phyloP scores from a whole-genome alignment of 2,797 vertebrate genomes.

The Merluccius polli region DNA sequence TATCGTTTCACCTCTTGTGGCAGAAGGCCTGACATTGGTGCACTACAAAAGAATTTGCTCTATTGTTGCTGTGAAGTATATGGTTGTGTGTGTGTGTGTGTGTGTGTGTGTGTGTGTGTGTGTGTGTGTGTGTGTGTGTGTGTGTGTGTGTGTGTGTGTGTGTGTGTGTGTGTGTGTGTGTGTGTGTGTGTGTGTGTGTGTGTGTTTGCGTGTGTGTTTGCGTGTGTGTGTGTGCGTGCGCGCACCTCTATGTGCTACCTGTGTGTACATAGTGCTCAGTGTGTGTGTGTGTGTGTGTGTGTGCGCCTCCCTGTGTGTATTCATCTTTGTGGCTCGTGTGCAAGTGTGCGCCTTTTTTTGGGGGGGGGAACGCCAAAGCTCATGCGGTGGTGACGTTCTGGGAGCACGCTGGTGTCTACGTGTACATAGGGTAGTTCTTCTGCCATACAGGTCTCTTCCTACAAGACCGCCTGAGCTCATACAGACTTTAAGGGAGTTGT shows the following conservation, averaged over 20 bases:
- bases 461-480: conserved; percentile 11
- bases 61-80: conserved; percentile 61
- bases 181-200: neutral
- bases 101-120: conserved; percentile 17
- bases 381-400: conserved; percentile 23
- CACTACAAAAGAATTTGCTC: conserved; percentile 38
- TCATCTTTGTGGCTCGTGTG: conserved; percentile 24
- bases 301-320: conserved; percentile 4
- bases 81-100: conserved; percentile 43
- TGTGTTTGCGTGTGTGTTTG: neutral
- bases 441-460: neutral
- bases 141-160: conserved; percentile 29
- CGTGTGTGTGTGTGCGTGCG: neutral
- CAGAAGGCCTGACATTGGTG: conserved; percentile 40
- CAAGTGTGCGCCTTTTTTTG: conserved; percentile 30
- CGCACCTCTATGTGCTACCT: neutral
- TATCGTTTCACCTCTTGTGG: conserved; percentile 45
- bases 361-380: conserved; percentile 24
- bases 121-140: conserved; percentile 27
- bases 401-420: conserved; percentile 52
- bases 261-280: too few relatives aligned
- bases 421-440: conserved; percentile 43
- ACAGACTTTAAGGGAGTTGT: conserved; percentile 39
- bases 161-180: neutral
- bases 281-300: conserved; percentile 31